A percentile compares a stretch with the other conserved stretches of the same genome.
Conservation (phyloP, 2,888 invertebrate genomes). For the Philonicus albiceps region DNA sequence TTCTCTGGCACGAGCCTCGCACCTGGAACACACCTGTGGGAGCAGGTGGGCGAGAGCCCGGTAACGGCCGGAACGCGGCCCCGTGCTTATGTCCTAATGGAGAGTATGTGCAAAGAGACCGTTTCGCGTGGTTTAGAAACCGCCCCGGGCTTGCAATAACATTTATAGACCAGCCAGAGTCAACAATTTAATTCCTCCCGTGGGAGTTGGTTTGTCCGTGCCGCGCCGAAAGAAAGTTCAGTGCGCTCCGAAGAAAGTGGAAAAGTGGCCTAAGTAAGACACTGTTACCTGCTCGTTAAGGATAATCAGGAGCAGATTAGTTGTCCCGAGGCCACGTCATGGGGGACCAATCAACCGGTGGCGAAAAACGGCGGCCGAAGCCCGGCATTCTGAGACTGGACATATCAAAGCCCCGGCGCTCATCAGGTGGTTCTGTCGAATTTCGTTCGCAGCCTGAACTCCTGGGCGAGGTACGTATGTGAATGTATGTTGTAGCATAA, state of each 20-base stretch:
- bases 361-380: slow-evolving; percentile 52
- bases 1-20: neutral
- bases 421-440: slow-evolving; percentile 65
- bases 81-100: slow-evolving; percentile 10
- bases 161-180: slow-evolving; percentile 26
- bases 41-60: slow-evolving; percentile 38
- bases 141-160: slow-evolving; percentile 39
- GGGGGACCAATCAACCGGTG: slow-evolving; percentile 49
- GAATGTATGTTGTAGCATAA: neutral
- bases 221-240: neutral
- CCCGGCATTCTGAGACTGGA: slow-evolving; percentile 65
- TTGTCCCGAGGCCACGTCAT: slow-evolving; percentile 35
- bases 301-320: neutral
- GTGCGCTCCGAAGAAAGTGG: slow-evolving; percentile 5
- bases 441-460: slow-evolving; percentile 59
- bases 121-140: neutral
- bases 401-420: slow-evolving; percentile 63
- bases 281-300: neutral
- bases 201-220: neutral
- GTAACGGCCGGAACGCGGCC: neutral
- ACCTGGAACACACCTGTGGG: slow-evolving; percentile 48
- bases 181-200: slow-evolving; percentile 37
- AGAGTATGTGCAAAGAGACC: slow-evolving; percentile 22
- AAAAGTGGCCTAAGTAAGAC: slow-evolving; percentile 7
- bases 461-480: slow-evolving; percentile 55